Base-by-base conservation (phyloP, 2,888 invertebrate species). In the Erpobdella octoculata region DNA sequence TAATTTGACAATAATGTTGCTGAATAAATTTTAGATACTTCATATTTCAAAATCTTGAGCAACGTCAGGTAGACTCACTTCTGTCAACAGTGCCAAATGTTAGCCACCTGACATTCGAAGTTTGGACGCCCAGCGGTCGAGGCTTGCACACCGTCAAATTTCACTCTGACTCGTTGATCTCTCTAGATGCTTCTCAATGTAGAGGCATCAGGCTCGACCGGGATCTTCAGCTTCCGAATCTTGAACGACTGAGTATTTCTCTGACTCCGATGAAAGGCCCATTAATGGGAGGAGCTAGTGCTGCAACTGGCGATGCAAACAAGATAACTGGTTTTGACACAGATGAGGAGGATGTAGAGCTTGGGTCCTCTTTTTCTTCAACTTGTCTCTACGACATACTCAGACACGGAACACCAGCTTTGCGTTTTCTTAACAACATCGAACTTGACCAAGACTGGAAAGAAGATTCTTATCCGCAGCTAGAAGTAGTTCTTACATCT, bases 171-270 rank as follows among this genome's bases (percentile, higher is more conserved):
- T 78, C 79, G 15, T 70, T 82, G n/a, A 76, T 78, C 62, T 79
- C 79, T 71, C 76, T 82, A 31, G 82, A 82, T 73, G 77, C 82
- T 6, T 81, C 81, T 9, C 79, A 79, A 73, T 81, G 82, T 72
- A 77, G 70, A 37, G 70, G 62, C 18, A 62, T 70, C 9, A 70
- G 58, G 31, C 38, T 70, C 21, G 41, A 70, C 41, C 21, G 38
- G 8, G 62, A 70, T 31, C 41, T 69, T 2, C 58, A 69, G 5
- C 36, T 69, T 35, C 69, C 69, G 25, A 33, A 46, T 37, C 31
- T 70, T 8, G 31, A 61, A 38, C 25, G 31, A 3, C 62, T 70
- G 18, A 12, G 28, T 12, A 71, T 81, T 25, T 78, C 79, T n/a
- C 78, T 75, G 59, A 79, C 78, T 69, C 79, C 80, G 1, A 79